phyloP scores from a whole-genome alignment of 2,113 vertebrate species.

The Thunnus maccoyii region DNA sequence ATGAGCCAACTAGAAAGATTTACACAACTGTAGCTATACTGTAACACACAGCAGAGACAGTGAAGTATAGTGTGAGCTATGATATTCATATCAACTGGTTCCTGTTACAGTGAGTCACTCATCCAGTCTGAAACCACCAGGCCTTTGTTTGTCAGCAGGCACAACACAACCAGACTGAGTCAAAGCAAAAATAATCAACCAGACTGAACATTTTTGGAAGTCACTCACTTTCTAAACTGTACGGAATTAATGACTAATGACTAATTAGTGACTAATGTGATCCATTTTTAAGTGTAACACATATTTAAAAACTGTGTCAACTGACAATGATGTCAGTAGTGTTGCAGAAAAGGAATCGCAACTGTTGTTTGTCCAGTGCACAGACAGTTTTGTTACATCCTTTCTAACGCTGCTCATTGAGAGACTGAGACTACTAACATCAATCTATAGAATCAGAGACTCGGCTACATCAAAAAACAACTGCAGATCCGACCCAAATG shows the following conservation, averaged over 20 bases:
- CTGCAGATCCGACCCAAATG: no score
- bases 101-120: constrained; percentile 4
- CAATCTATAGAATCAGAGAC: no score
- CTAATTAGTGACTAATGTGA: neutral
- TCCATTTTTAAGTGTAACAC: neutral
- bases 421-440: no score
- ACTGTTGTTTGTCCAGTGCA: neutral
- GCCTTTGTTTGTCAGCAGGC: neutral
- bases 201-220: no score
- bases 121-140: constrained; percentile 5
- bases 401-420: neutral
- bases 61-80: neutral
- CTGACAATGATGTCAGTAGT: neutral
- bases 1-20: neutral
- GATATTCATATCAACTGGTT: constrained; percentile 1
- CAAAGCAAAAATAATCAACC: constrained; percentile 9
- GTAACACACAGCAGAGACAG: neutral
- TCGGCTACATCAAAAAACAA: no score
- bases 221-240: neutral
- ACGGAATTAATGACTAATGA: no score
- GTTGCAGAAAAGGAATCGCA: neutral
- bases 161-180: neutral
- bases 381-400: neutral
- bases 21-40: neutral
- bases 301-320: neutral